phyloP scores from a whole-genome alignment of 2,888 invertebrate species.

The Cenopis cana region DNA sequence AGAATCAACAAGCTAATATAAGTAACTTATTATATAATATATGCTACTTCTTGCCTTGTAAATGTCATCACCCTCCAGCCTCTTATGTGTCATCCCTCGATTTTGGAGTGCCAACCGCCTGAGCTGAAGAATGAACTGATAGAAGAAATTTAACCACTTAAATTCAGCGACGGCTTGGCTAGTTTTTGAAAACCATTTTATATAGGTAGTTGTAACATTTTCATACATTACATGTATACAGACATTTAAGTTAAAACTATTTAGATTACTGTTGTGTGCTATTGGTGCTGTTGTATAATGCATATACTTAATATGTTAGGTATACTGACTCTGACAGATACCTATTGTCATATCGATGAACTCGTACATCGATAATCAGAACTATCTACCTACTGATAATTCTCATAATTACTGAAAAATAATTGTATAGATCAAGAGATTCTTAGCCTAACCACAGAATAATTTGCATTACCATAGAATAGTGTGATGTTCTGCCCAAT shows the following conservation, averaged over 20 bases:
- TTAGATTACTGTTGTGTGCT: too few species aligned
- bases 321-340: neutral
- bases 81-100: conserved; percentile 72
- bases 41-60: conserved; percentile 63
- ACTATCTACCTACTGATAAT: too few species aligned
- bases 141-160: conserved; percentile 47
- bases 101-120: conserved; percentile 68
- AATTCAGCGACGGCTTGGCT: neutral
- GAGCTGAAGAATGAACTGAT: conserved; percentile 73
- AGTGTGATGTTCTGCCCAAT: too few species aligned
- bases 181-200: neutral
- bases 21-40: conserved; percentile 22
- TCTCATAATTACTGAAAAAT: too few species aligned
- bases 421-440: too few species aligned
- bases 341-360: neutral
- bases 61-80: conserved; percentile 66
- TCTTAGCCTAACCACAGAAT: too few species aligned
- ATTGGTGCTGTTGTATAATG: too few species aligned
- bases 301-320: too few species aligned
- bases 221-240: neutral
- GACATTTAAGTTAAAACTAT: neutral
- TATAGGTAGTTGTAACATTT: neutral
- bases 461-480: too few species aligned
- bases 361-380: neutral
- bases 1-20: conserved; percentile 26